phyloP scores from a whole-genome alignment of 2,888 invertebrate genomes.

The Imbricaverruca yamaguchii region DNA sequence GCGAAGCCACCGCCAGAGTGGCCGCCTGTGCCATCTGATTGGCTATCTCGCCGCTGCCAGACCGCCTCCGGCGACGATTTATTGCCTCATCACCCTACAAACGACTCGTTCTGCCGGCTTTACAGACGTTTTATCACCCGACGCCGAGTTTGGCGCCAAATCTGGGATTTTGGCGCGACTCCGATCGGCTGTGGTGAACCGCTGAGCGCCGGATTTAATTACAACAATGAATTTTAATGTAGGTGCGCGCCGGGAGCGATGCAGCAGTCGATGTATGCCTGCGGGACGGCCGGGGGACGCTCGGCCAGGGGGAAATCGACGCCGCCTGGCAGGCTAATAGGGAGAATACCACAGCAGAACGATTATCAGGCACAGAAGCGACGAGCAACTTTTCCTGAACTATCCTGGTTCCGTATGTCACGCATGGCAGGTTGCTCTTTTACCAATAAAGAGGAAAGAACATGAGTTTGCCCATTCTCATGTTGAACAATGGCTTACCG shows the following conservation, averaged over 20 bases:
- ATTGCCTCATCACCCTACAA: slow-evolving; percentile 7
- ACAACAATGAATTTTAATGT: slow-evolving; percentile 11
- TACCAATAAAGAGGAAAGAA: no score
- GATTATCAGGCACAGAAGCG: not conserved
- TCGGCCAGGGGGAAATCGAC: no score
- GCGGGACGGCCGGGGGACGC: no score
- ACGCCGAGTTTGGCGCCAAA: slow-evolving; percentile 13
- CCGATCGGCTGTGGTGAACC: not conserved
- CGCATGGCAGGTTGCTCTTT: no score
- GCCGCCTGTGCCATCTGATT: not conserved
- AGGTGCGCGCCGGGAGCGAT: not conserved
- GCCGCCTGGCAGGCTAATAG: no score
- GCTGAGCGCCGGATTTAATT: slow-evolving; percentile 8
- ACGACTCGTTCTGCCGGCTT: slow-evolving; percentile 3
- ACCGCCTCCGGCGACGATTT: not conserved
- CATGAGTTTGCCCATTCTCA: no score
- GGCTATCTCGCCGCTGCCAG: slow-evolving; percentile 10
- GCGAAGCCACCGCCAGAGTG: no score
- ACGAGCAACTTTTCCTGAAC: not conserved
- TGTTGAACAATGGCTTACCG: no score
- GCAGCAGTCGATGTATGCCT: not conserved
- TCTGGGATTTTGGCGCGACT: slow-evolving; percentile 3
- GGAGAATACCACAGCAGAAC: no score
- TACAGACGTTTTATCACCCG: slow-evolving; percentile 11
- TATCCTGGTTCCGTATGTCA: no score